Base-by-base conservation (phyloP, 2,888 invertebrate genomes). In the Leucophora obtusa region DNA sequence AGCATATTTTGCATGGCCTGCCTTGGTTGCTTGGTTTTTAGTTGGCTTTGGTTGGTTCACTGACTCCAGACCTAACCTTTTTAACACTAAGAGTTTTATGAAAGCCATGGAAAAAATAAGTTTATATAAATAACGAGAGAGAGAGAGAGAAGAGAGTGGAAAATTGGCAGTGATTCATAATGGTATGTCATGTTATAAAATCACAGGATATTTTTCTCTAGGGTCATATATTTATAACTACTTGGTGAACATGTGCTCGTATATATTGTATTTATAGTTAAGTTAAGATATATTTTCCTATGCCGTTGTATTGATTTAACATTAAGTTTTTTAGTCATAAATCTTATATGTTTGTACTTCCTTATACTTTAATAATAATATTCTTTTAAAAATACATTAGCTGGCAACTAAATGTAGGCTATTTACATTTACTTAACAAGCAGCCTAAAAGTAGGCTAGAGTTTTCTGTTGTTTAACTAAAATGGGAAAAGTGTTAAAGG, bases 31-130 rank as follows among this genome's bases (percentile, higher is more conserved):
- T 17, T 53, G 35, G 17, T 2, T 38, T 38, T 47, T 14, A 14
- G 14, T 47, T 6, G 43, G 60, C 62, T 71, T 68, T 71, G 71
- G 74, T 66, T 70, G 77, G 77, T 81, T 81, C 77, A 81, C 56
- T 77, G 77, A 76, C 81, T 81, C 60, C 54, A 63, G 54, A 54
- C 18, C 65, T 70, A 73, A 73, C 24, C 60, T 70, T 73, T 77
- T 66, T 51, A 65, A 65, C 53, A 68, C 43, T 53, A 35, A 65
- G 43, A 47, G 43, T 47, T 47, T 47, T 47, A 47, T n/a, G 43
- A 47, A 47, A n/a, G 43, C 43, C 43, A 47, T 47, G n/a, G 43
- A 47, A 47, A 47, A 28, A 28, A 6, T 3, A 28, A 28, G 28
- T 28, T 28, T 28, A 28, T 4, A 6, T 7, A 28, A 1, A 28